Evolutionary conservation across 2,888 invertebrate genomes (phyloP).

Genomic region (Brachypalpus laphriformis): DNA sequence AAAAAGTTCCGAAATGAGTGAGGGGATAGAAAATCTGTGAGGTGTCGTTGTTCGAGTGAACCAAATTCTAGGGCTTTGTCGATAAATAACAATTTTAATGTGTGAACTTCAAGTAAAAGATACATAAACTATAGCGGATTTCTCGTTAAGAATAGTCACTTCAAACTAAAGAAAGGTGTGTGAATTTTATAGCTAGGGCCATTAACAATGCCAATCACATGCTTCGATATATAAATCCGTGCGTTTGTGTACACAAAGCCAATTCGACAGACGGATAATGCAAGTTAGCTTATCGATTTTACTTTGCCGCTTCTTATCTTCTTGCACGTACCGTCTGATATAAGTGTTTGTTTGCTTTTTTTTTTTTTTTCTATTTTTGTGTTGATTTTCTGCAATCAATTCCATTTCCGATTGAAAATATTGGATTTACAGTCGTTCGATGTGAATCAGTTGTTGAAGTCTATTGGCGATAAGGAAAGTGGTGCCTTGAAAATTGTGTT

Average conservation of each 20-base stretch:
- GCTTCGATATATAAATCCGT: slow-evolving; percentile 23
- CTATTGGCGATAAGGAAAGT: background rate
- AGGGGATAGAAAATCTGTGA: background rate
- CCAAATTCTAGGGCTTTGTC: background rate
- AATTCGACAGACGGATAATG: slow-evolving; percentile 9
- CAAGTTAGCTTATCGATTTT: slow-evolving; percentile 49
- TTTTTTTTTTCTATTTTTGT: background rate
- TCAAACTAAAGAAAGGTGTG: slow-evolving; percentile 7
- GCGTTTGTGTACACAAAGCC: background rate
- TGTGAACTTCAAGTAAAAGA: background rate
- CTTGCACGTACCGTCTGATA: slow-evolving; percentile 10
- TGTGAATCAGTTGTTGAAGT: slow-evolving; percentile 7
- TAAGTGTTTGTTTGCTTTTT: background rate
- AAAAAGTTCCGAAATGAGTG: background rate
- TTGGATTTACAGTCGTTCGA: slow-evolving; percentile 36
- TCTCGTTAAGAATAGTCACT: background rate
- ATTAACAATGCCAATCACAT: slow-evolving; percentile 24
- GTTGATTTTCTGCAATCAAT: slow-evolving; percentile 53
- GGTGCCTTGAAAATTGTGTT: background rate
- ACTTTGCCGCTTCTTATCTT: slow-evolving; percentile 55
- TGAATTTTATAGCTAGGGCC: background rate
- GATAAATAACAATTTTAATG: background rate
- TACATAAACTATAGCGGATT: background rate
- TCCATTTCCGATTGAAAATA: slow-evolving; percentile 39
- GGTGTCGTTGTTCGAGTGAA: background rate